Conservation (phyloP, 1,140 invertebrate genomes). For the Sitophilus oryzae region DNA sequence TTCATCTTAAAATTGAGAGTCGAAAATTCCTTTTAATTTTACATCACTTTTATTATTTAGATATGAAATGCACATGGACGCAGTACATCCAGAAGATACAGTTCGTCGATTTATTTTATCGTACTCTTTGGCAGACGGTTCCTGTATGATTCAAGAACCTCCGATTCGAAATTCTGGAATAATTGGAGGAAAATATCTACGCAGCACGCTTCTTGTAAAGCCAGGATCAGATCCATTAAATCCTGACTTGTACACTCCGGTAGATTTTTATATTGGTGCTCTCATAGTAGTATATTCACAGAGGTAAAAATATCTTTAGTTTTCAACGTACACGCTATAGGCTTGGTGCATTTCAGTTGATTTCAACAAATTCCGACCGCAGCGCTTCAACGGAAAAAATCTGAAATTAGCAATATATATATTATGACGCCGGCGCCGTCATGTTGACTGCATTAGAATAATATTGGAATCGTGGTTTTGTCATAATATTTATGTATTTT, state of each 20-base stretch:
- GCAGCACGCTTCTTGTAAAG: slow-evolving; percentile 60
- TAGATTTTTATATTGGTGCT: slow-evolving; percentile 62
- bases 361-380: too few species aligned
- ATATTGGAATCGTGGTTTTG: too few species aligned
- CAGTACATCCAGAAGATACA: slow-evolving; percentile 61
- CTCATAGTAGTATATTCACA: slow-evolving; percentile 59
- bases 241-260: slow-evolving; percentile 59
- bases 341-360: too few species aligned
- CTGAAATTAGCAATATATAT: too few species aligned
- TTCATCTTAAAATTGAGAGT: neutral
- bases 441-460: too few species aligned
- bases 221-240: slow-evolving; percentile 55
- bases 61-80: slow-evolving; percentile 60
- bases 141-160: slow-evolving; percentile 57
- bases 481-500: too few species aligned
- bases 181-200: slow-evolving; percentile 63
- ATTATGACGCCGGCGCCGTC: too few species aligned
- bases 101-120: slow-evolving; percentile 58
- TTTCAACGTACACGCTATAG: too few species aligned
- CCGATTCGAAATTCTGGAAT: slow-evolving; percentile 62
- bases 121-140: slow-evolving; percentile 60
- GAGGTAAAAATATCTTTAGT: slow-evolving; percentile 30
- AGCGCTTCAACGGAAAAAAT: too few species aligned
- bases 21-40: slow-evolving; percentile 35
- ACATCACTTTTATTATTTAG: too few species aligned